Conservation (phyloP, 2,797 vertebrate species). For the Chrysolophus pictus region DNA sequence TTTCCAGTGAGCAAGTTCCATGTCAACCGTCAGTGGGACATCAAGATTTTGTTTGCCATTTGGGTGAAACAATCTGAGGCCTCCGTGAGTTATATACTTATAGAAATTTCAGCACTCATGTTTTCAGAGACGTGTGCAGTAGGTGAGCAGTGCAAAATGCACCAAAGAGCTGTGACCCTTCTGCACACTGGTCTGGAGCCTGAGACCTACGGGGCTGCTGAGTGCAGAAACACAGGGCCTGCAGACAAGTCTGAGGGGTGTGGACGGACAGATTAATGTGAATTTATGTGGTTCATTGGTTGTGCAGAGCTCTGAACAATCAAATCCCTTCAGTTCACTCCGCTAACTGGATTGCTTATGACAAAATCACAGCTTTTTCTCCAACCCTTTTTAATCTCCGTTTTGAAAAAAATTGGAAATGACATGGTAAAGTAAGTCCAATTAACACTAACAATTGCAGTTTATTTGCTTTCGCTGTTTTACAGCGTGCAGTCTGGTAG, state of each 20-base stretch:
- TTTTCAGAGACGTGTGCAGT: background rate
- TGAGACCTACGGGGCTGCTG: rapidly evolving
- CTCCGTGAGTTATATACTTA: rapidly evolving
- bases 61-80: background rate
- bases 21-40: background rate
- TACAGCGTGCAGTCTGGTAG: slow-evolving; percentile 26
- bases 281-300: slow-evolving; percentile 26
- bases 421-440: slow-evolving; percentile 64
- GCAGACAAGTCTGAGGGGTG: background rate
- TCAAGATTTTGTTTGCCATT: rapidly evolving
- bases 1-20: background rate
- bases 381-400: slow-evolving; percentile 52
- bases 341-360: slow-evolving; percentile 54
- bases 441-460: slow-evolving; percentile 67
- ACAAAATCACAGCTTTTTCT: slow-evolving; percentile 68
- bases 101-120: rapidly evolving
- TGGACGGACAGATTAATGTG: slow-evolving; percentile 44
- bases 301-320: slow-evolving; percentile 21
- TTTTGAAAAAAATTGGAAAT: slow-evolving; percentile 69
- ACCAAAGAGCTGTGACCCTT: background rate
- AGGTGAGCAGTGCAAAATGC: rapidly evolving
- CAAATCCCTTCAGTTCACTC: slow-evolving; percentile 51
- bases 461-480: slow-evolving; percentile 52
- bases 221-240: background rate
- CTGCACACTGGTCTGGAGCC: rapidly evolving